phyloP scores from a whole-genome alignment of 1,140 invertebrate species.

The Rhagoletis zephyria region DNA sequence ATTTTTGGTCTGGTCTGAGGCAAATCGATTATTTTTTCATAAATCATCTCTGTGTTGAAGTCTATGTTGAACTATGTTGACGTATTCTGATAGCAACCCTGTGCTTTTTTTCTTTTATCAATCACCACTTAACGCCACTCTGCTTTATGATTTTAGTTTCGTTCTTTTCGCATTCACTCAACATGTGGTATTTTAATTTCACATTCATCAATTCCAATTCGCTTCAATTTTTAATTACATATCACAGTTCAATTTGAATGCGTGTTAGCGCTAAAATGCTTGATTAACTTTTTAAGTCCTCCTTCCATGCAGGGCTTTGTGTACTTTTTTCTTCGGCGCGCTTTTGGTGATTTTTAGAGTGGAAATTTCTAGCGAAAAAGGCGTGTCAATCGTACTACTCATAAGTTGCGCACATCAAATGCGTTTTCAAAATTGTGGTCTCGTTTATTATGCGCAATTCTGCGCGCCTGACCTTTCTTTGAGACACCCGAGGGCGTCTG shows the following conservation, averaged over 20 bases:
- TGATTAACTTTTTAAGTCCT: slow-evolving; percentile 50
- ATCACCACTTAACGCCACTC: background rate
- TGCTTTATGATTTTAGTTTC: background rate
- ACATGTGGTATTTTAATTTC: slow-evolving; percentile 39
- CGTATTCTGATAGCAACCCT: too few species aligned
- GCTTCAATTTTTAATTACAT: slow-evolving; percentile 25
- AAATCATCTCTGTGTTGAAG: too few species aligned
- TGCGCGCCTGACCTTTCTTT: background rate
- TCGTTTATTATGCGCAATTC: too few species aligned
- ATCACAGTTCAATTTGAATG: slow-evolving; percentile 19
- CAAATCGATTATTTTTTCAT: too few species aligned
- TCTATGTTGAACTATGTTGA: too few species aligned
- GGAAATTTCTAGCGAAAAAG: slow-evolving; percentile 27
- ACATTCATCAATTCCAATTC: slow-evolving; percentile 18
- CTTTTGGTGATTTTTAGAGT: slow-evolving; percentile 45
- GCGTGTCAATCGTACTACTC: slow-evolving; percentile 27
- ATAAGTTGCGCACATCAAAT: background rate
- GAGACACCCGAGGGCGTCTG: background rate
- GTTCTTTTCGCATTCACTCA: background rate
- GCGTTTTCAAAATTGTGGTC: background rate
- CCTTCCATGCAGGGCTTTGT: background rate
- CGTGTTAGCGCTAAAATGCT: slow-evolving; percentile 27
- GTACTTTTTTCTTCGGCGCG: background rate
- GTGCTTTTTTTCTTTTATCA: background rate
- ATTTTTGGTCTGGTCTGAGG: too few species aligned